phyloP scores from a whole-genome alignment of 2,888 invertebrate species.

The Scaptomyza polygonia region DNA sequence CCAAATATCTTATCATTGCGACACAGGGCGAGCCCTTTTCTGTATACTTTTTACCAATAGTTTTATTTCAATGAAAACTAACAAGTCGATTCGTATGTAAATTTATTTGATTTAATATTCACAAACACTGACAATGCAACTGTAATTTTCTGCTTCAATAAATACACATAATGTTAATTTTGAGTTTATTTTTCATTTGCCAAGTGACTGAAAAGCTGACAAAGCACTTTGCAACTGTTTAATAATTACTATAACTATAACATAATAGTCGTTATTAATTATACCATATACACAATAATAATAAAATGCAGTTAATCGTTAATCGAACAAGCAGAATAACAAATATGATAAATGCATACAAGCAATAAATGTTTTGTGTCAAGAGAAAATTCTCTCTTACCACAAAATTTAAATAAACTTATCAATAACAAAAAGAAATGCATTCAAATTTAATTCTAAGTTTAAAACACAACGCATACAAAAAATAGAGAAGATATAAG shows the following conservation, averaged over 20 bases:
- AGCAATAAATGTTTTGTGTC: conserved; percentile 18
- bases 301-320: conserved; percentile 28
- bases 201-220: conserved; percentile 10
- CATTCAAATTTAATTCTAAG: conserved; percentile 30
- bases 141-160: conserved; percentile 4
- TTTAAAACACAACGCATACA: conserved; percentile 5
- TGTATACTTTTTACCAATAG: background rate
- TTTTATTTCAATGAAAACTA: conserved; percentile 3
- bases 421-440: conserved; percentile 5
- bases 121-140: conserved; percentile 6
- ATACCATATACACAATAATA: conserved; percentile 22
- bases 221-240: conserved; percentile 39
- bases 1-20: background rate
- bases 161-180: background rate
- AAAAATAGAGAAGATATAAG: background rate
- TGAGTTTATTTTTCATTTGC: conserved; percentile 4
- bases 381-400: conserved; percentile 6
- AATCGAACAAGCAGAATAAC: conserved; percentile 5
- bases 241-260: conserved; percentile 1
- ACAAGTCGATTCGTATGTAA: too few species aligned
- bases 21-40: too few species aligned
- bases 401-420: conserved; percentile 19
- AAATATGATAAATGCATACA: background rate
- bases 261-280: conserved; percentile 8
- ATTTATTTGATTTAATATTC: too few species aligned